Conservation (phyloP, 2,797 vertebrate species). For the Leptoclinus maculatus region DNA sequence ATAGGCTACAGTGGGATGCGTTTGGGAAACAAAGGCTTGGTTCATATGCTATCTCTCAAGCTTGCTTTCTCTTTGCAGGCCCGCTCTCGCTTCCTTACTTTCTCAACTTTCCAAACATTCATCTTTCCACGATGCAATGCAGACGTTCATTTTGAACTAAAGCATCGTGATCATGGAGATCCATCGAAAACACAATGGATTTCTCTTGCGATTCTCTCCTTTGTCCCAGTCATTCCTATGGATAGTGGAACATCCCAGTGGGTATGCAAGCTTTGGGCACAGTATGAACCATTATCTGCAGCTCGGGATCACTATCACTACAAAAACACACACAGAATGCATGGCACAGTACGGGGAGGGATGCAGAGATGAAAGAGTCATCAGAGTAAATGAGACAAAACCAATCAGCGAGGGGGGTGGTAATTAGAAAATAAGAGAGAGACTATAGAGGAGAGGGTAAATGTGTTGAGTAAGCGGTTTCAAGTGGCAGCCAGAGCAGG, state of each 20-base stretch:
- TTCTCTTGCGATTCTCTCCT: slow-evolving; percentile 15
- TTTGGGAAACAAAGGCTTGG: slow-evolving; percentile 77
- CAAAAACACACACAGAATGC: slow-evolving; percentile 27
- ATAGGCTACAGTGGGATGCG: slow-evolving; percentile 77
- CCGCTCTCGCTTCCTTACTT: slow-evolving; percentile 9
- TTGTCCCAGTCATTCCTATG: slow-evolving; percentile 34
- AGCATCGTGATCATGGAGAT: slow-evolving; percentile 15
- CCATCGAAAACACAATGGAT: slow-evolving; percentile 5
- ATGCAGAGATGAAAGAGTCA: slow-evolving; percentile 49
- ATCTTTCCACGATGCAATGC: slow-evolving; percentile 1
- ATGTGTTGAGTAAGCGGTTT: slow-evolving; percentile 71
- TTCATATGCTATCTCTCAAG: slow-evolving; percentile 65
- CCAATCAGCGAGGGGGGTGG: slow-evolving; percentile 47
- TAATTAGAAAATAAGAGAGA: slow-evolving; percentile 46
- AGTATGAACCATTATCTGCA: slow-evolving; percentile 55
- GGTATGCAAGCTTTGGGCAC: slow-evolving; percentile 46
- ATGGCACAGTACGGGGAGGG: slow-evolving; percentile 23
- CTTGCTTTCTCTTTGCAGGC: slow-evolving; percentile 44
- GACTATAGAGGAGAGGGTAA: slow-evolving; percentile 44
- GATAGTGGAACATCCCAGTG: slow-evolving; percentile 43
- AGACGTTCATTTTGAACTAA: slow-evolving; percentile 24
- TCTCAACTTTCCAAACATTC: slow-evolving; percentile 32
- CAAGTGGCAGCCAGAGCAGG: slow-evolving; percentile 63
- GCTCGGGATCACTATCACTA: slow-evolving; percentile 25
- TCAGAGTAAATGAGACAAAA: slow-evolving; percentile 56